Percentiles rank a stretch among this genome's conserved stretches.
These are phyloP conservation scores for Allobates femoralis DNA, from an alignment of 2,797 vertebrate species.

Conservation along the genomic window DNA sequence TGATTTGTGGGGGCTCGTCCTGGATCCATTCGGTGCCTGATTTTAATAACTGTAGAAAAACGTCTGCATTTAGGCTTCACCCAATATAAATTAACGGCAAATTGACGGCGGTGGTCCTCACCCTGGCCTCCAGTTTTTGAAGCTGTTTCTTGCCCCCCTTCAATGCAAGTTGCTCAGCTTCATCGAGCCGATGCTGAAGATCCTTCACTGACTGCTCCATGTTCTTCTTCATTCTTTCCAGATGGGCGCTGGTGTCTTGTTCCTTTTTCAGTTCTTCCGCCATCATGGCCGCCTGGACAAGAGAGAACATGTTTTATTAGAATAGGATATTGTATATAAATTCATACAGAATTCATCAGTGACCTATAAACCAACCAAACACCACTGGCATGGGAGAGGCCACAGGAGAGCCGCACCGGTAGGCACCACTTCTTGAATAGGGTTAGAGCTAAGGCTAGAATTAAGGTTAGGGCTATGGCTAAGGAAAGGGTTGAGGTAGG, in stretches of 20 bases:
- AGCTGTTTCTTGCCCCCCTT: constrained; percentile 78
- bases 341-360: background rate
- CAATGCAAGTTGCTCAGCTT: constrained; percentile 72
- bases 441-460: too few relatives aligned
- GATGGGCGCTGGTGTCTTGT: constrained; percentile 50
- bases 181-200: constrained; percentile 39
- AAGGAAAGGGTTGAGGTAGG: too few relatives aligned
- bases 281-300: constrained; percentile 54
- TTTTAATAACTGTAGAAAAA: too few relatives aligned
- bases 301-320: background rate
- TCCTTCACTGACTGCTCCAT: constrained; percentile 57
- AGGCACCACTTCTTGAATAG: too few relatives aligned
- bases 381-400: too few relatives aligned
- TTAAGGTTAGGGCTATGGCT: too few relatives aligned
- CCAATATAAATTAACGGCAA: too few relatives aligned
- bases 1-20: too few relatives aligned
- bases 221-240: constrained; percentile 57
- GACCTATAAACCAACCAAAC: background rate
- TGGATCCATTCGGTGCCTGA: too few relatives aligned
- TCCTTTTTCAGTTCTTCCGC: constrained; percentile 54
- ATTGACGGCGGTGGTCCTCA: too few relatives aligned
- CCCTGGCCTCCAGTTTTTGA: constrained; percentile 76
- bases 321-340: background rate
- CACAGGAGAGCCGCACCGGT: too few relatives aligned
- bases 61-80: too few relatives aligned